Conservation (phyloP, 2,113 vertebrate species). For the Corydoras sp. region DNA sequence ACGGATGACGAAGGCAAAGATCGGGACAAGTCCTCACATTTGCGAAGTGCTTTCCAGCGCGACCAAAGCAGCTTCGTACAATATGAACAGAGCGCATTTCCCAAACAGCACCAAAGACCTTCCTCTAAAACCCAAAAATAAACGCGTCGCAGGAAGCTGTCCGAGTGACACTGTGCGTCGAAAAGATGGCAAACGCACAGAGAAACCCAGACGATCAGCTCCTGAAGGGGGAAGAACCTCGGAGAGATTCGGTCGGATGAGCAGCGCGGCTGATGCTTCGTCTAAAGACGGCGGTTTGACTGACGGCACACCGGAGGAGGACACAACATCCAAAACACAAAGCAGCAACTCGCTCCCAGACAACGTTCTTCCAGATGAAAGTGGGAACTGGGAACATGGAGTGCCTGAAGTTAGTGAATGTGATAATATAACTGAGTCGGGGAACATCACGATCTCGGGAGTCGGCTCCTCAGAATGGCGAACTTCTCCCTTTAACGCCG, state of each 20-base stretch:
- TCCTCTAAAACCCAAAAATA: constrained; percentile 50
- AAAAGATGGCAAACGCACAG: constrained; percentile 43
- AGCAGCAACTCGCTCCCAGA: constrained; percentile 61
- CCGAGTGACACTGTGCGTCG: constrained; percentile 33
- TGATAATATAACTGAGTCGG: background rate
- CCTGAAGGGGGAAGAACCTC: constrained; percentile 41
- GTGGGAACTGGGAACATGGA: constrained; percentile 21
- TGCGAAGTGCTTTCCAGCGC: constrained; percentile 36
- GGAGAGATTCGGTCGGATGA: constrained; percentile 41
- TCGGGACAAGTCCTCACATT: constrained; percentile 22
- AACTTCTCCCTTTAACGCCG: constrained; percentile 60
- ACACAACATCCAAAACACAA: constrained; percentile 62
- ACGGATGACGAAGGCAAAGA: constrained; percentile 45
- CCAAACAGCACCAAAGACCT: constrained; percentile 61
- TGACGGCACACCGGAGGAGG: constrained; percentile 78
- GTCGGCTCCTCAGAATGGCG: constrained; percentile 44
- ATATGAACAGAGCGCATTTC: constrained; percentile 41
- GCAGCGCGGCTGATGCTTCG: constrained; percentile 59
- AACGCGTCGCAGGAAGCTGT: constrained; percentile 38
- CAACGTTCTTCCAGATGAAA: constrained; percentile 49
- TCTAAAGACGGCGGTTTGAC: constrained; percentile 72
- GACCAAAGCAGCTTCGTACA: constrained; percentile 43
- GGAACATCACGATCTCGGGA: constrained; percentile 39
- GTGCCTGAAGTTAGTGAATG: constrained; percentile 5
- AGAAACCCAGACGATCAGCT: constrained; percentile 28